A percentile compares a stretch with the other conserved stretches of the same genome.
phyloP scores from a whole-genome alignment of 2,113 vertebrate genomes.

The Takifugu bimaculatus region DNA sequence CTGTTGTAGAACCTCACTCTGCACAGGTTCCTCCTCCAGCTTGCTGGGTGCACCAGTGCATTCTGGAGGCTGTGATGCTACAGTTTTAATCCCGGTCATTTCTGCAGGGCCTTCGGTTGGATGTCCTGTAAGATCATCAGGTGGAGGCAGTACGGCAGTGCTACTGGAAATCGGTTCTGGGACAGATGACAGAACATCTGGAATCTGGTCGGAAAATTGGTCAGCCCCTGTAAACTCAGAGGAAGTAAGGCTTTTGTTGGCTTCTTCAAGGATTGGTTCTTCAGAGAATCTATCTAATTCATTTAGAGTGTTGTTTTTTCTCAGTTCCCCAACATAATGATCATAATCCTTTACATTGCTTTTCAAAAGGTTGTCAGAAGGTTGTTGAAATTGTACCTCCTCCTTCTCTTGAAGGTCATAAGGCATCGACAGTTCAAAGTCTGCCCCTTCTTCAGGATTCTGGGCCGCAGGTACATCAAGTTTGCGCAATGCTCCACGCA shows the following conservation, averaged over 20 bases:
- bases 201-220: conserved; percentile 18
- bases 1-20: conserved; percentile 11
- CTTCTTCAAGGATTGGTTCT: conserved; percentile 29
- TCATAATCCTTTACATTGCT: not conserved
- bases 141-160: conserved; percentile 14
- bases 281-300: conserved; percentile 13
- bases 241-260: conserved; percentile 24
- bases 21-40: conserved; percentile 27
- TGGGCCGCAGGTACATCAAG: conserved; percentile 69
- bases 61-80: conserved; percentile 37
- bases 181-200: conserved; percentile 9
- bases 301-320: conserved; percentile 15
- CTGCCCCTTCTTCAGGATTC: conserved; percentile 48
- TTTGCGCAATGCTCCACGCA: conserved; percentile 86
- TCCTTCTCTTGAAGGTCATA: conserved; percentile 20
- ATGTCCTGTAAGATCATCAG: conserved; percentile 24
- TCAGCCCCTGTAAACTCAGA: conserved; percentile 21
- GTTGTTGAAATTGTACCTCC: conserved; percentile 20
- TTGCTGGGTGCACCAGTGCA: conserved; percentile 43
- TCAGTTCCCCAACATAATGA: conserved; percentile 4
- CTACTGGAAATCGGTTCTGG: conserved; percentile 13
- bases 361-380: conserved; percentile 13
- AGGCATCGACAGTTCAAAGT: conserved; percentile 38
- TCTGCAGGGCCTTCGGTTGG: conserved; percentile 13
- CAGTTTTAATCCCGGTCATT: conserved; percentile 1